Evolutionary conservation across 2,113 vertebrate species (phyloP).

Genomic region (Thamnophis sirtalis): DNA sequence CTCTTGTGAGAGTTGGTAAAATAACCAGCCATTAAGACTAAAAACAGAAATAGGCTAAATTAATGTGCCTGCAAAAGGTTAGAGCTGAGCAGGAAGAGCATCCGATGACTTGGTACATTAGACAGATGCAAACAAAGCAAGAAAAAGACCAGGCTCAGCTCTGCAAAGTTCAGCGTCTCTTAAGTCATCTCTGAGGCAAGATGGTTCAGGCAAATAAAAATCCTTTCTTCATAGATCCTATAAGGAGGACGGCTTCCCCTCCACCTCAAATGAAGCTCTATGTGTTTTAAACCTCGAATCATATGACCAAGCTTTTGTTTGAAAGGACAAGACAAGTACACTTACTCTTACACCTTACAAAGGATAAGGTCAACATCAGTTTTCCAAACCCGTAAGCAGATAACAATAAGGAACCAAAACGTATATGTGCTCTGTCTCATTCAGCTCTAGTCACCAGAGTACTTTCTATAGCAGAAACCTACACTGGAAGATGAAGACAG

Average conservation of each 20-base stretch:
- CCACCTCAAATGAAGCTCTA: background rate
- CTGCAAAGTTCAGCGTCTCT: constrained; percentile 17
- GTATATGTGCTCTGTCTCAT: background rate
- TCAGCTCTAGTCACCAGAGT: background rate
- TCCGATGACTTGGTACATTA: constrained; percentile 13
- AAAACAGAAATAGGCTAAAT: constrained; percentile 25
- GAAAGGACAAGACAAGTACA: background rate
- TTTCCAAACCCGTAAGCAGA: background rate
- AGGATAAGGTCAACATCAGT: background rate
- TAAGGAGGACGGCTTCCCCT: background rate
- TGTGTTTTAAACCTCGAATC: background rate
- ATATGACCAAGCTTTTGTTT: background rate
- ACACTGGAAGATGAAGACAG: background rate
- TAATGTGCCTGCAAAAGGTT: constrained; percentile 37
- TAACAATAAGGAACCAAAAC: background rate
- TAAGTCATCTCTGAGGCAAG: background rate
- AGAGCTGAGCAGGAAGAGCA: background rate
- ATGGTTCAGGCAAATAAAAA: constrained; percentile 1
- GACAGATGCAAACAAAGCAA: constrained; percentile 19
- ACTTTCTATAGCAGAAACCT: background rate
- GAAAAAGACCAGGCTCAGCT: constrained; percentile 10
- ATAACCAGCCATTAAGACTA: background rate
- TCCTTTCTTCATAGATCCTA: background rate
- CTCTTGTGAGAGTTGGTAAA: background rate
- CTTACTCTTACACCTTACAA: background rate